Base-by-base conservation (phyloP, 1,140 invertebrate genomes). In the Cotesia glomerata region DNA sequence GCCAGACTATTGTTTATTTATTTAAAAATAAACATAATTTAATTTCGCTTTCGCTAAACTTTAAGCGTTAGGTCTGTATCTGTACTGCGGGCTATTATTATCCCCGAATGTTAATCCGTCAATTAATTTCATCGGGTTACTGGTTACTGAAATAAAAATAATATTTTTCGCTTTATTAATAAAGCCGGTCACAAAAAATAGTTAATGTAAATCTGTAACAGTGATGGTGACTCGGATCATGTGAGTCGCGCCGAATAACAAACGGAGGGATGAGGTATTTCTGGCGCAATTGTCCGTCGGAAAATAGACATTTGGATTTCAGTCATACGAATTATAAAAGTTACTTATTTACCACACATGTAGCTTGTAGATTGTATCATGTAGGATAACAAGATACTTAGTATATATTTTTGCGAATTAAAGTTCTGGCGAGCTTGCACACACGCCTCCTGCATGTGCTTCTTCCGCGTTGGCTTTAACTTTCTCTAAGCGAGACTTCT, bases 201-300 rank as follows among this genome's bases (percentile, higher is more conserved):
- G 39, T 45, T 11, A 45, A 45, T 45, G 39, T 45, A 45, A 9
- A 14, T 9, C 7, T 34, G 18, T 5, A 11, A 26, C 9, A 32
- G 14, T 34, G 59, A 16, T 61, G 26, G 8, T 18, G 62, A 32
- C 14, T 14, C 11, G 32, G 80, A 83, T 84, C 81, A 82, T 83
- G 78, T 79, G 81, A 84, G 80, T 79, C 73, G 77, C 83, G 82
- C 76, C 82, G 77, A 84, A 84, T 83, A 84, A 80, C 78, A 79
- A 77, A 78, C 78, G 81, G 77, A 77, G 78, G 78, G 78, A 79
- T 74, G 72, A 62, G 79, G 76, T 86, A 85, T 85, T 86, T 83
- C 78, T 85, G 83, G 82, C 84, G 75, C 82, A 83, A 85, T 86
- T 86, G 83, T 86, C 81, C 79, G 83, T 79, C 82, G 80, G 84